Percentiles rank a stretch among this genome's conserved stretches.
These are phyloP conservation scores for Aphis craccivora DNA, from an alignment of 1,140 invertebrate species.

Conservation along the genomic window DNA sequence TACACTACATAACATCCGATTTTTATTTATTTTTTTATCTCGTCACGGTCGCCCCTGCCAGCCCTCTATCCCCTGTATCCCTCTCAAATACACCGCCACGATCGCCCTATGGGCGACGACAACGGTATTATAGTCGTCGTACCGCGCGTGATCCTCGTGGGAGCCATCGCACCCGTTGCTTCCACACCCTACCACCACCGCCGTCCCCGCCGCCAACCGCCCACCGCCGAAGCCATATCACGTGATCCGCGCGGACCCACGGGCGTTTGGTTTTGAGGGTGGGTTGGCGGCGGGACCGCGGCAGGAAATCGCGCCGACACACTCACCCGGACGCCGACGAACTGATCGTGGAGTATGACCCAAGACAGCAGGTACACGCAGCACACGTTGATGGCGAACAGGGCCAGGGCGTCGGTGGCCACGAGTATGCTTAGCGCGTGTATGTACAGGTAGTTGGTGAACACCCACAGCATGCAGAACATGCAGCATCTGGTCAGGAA, in stretches of 20 bases:
- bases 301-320: neutral
- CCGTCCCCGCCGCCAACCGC: too few species aligned
- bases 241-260: neutral
- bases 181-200: too few species aligned
- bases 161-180: too few species aligned
- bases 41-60: neutral
- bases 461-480: conserved; percentile 89
- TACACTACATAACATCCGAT: neutral
- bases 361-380: conserved; percentile 93
- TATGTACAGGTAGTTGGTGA: conserved; percentile 92
- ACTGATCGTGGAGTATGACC: conserved; percentile 95
- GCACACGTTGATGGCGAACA: conserved; percentile 92
- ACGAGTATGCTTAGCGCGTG: conserved; percentile 83
- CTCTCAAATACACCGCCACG: neutral
- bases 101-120: neutral
- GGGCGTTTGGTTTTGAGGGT: neutral
- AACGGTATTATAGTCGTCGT: neutral
- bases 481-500: conserved; percentile 84
- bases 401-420: conserved; percentile 88
- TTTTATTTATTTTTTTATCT: neutral
- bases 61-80: too few species aligned
- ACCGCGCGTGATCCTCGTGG: too few species aligned
- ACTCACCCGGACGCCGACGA: conserved; percentile 92
- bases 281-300: neutral
- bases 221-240: neutral